phyloP scores from a whole-genome alignment of 2,113 vertebrate species.

The Nesogale talazaci region DNA sequence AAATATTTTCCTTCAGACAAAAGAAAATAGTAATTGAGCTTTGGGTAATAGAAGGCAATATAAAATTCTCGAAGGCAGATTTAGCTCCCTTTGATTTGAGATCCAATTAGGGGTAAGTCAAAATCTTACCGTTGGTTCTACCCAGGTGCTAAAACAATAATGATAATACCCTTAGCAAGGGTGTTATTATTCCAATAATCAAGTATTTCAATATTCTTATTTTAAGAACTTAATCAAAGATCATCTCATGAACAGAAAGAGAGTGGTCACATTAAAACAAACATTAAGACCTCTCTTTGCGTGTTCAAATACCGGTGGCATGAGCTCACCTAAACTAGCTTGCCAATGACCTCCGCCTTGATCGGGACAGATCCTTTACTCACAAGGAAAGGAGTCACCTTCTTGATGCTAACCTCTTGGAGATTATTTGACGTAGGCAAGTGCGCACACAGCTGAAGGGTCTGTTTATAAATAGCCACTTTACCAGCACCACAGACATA shows the following conservation, averaged over 20 bases:
- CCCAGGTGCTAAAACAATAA: conserved; percentile 63
- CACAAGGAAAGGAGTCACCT: conserved; percentile 78
- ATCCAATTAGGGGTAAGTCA: conserved; percentile 55
- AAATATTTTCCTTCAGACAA: conserved; percentile 73
- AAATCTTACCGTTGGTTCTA: conserved; percentile 67
- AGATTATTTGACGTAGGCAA: conserved; percentile 33
- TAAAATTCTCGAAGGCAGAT: conserved; percentile 66
- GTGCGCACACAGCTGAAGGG: conserved; percentile 60
- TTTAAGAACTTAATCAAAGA: conserved; percentile 54
- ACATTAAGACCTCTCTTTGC: conserved; percentile 47
- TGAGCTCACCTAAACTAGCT: conserved; percentile 79
- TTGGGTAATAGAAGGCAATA: conserved; percentile 59
- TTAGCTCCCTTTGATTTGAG: conserved; percentile 57
- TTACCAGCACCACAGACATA: neutral
- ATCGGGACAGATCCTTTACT: conserved; percentile 84
- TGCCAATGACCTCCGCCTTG: conserved; percentile 84
- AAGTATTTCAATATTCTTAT: conserved; percentile 42
- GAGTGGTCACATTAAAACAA: conserved; percentile 34
- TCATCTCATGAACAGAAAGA: conserved; percentile 31
- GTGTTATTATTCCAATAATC: neutral
- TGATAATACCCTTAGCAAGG: neutral
- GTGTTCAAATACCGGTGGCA: conserved; percentile 76
- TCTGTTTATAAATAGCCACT: conserved; percentile 68
- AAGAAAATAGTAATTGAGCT: conserved; percentile 74
- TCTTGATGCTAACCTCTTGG: conserved; percentile 62